These are phyloP conservation scores for Epiblema foenella DNA, from an alignment of 2,888 invertebrate genomes.

Conservation along the genomic window DNA sequence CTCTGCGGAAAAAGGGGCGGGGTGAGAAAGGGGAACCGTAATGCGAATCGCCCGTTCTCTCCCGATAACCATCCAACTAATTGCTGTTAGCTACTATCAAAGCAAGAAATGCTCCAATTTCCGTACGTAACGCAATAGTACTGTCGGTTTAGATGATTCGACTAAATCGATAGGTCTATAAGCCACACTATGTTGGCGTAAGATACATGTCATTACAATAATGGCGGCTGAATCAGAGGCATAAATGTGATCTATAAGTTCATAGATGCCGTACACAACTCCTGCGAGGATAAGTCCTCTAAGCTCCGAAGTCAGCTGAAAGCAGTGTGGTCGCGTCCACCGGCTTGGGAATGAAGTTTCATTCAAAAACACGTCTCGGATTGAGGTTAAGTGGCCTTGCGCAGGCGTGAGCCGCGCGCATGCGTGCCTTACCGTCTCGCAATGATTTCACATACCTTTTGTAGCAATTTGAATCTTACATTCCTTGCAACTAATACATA, in stretches of 20 bases:
- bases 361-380: slow-evolving; percentile 82
- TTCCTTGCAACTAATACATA: slow-evolving; percentile 24
- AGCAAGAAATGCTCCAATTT: neutral
- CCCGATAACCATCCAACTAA: neutral
- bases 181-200: neutral
- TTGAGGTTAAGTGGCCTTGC: slow-evolving; percentile 79
- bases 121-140: neutral
- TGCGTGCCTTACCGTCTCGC: slow-evolving; percentile 65
- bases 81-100: neutral
- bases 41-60: neutral
- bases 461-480: slow-evolving; percentile 67
- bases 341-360: slow-evolving; percentile 74
- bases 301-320: slow-evolving; percentile 64
- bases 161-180: neutral
- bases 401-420: slow-evolving; percentile 74
- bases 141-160: neutral
- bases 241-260: slow-evolving; percentile 18
- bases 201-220: neutral
- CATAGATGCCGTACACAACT: slow-evolving; percentile 31
- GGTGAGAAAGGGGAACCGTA: too few species aligned
- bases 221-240: neutral
- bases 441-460: slow-evolving; percentile 80
- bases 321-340: slow-evolving; percentile 69
- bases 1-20: neutral
- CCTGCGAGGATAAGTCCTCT: slow-evolving; percentile 49